These are phyloP conservation scores for Acanthopleura granulata DNA, from an alignment of 2,888 invertebrate genomes.

Conservation along the genomic window DNA sequence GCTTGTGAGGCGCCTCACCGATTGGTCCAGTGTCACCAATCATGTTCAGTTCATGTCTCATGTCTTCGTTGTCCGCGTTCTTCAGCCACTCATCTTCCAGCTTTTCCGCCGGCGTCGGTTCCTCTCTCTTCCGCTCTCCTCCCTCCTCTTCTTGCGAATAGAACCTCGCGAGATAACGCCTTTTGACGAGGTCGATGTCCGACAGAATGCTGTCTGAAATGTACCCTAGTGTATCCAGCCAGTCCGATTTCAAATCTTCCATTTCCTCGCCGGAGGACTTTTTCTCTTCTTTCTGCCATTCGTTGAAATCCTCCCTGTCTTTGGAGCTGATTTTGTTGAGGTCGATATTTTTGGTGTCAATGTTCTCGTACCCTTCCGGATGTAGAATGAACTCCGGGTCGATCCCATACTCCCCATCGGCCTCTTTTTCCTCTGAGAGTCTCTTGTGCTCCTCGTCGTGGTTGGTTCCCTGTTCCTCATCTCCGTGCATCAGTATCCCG, in stretches of 20 bases:
- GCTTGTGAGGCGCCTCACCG: slow-evolving; percentile 22
- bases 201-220: slow-evolving; percentile 25
- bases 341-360: background rate
- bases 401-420: background rate
- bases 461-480: slow-evolving; percentile 35
- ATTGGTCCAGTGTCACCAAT: slow-evolving; percentile 45
- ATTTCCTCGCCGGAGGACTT: slow-evolving; percentile 6
- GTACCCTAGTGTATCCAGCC: slow-evolving; percentile 23
- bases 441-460: slow-evolving; percentile 42
- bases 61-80: slow-evolving; percentile 27
- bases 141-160: slow-evolving; percentile 31
- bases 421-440: slow-evolving; percentile 30
- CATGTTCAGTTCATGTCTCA: slow-evolving; percentile 42
- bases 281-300: slow-evolving; percentile 18
- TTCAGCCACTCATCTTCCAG: background rate
- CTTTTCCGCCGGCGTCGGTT: background rate
- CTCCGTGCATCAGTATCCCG: slow-evolving; percentile 51
- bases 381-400: background rate
- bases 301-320: background rate
- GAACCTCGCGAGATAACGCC: slow-evolving; percentile 28
- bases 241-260: slow-evolving; percentile 12
- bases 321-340: background rate
- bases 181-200: slow-evolving; percentile 27
- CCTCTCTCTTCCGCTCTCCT: slow-evolving; percentile 25
- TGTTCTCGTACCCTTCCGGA: background rate